Conservation (phyloP, 2,888 invertebrate species). For the Dolichopus griseipennis region DNA sequence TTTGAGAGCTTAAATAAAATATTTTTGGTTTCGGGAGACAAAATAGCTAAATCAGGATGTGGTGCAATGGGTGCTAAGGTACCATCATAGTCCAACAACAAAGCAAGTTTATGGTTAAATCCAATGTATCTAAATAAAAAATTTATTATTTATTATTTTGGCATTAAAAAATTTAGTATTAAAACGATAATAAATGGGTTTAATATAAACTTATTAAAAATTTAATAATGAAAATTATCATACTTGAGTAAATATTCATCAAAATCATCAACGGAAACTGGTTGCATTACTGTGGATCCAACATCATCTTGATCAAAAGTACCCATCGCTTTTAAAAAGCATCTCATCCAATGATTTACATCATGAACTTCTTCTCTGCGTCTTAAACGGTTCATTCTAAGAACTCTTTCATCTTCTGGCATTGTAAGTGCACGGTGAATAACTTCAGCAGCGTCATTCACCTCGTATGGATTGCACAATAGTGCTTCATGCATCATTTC, state of each 20-base stretch:
- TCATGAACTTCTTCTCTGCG: slow-evolving; percentile 73
- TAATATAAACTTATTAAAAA: too few relatives aligned
- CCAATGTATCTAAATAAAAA: slow-evolving; percentile 64
- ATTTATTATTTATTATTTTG: neutral
- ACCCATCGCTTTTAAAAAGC: slow-evolving; percentile 80
- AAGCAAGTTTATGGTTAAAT: slow-evolving; percentile 72
- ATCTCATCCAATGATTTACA: slow-evolving; percentile 82
- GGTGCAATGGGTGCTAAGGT: slow-evolving; percentile 82
- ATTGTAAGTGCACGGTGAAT: slow-evolving; percentile 80
- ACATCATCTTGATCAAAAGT: slow-evolving; percentile 74
- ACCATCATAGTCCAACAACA: slow-evolving; percentile 80
- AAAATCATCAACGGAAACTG: slow-evolving; percentile 83
- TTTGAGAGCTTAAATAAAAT: slow-evolving; percentile 73
- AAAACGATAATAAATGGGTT: neutral
- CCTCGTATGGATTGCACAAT: slow-evolving; percentile 81
- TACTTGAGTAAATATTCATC: slow-evolving; percentile 81
- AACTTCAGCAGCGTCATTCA: slow-evolving; percentile 78
- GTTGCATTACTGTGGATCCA: slow-evolving; percentile 77
- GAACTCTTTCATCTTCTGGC: slow-evolving; percentile 79
- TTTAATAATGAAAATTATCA: slow-evolving; percentile 33
- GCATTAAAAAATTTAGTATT: neutral
- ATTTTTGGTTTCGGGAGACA: slow-evolving; percentile 76
- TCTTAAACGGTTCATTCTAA: slow-evolving; percentile 77
- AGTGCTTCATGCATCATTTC: slow-evolving; percentile 91
- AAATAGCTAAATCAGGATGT: slow-evolving; percentile 78